Evolutionary conservation across 2,113 vertebrate genomes (phyloP).

Genomic region (Barbus barbus): DNA sequence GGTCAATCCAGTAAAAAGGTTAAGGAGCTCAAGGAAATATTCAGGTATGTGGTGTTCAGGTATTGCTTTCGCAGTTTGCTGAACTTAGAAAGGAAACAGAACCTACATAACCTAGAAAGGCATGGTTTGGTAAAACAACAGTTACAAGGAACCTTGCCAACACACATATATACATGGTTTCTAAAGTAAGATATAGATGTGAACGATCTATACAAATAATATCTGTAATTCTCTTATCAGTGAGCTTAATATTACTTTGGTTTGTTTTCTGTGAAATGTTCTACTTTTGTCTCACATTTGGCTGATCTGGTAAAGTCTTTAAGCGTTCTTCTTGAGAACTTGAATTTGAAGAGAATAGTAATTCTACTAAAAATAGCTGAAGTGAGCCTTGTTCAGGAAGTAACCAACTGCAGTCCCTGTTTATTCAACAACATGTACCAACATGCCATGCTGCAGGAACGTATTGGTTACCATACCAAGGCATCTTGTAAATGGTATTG

Average conservation of each 20-base stretch:
- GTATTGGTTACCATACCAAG: neutral
- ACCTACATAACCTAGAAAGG: neutral
- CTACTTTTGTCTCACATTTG: neutral
- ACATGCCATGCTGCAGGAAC: neutral
- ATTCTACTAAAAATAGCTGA: neutral
- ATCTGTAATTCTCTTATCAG: neutral
- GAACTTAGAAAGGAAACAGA: neutral
- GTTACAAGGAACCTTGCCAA: neutral
- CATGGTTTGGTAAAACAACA: neutral
- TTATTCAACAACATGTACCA: neutral
- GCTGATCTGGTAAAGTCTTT: neutral
- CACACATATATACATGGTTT: neutral
- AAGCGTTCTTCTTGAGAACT: neutral
- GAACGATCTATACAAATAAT: neutral
- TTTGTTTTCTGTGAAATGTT: neutral
- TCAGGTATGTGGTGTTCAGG: slow-evolving; percentile 79
- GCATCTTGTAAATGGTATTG: slow-evolving; percentile 10
- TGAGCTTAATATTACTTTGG: neutral
- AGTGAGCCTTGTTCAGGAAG: neutral
- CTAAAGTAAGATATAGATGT: neutral
- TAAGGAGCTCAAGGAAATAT: slow-evolving; percentile 94
- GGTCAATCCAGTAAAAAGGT: slow-evolving; percentile 87
- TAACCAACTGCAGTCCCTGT: neutral
- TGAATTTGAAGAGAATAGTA: neutral
- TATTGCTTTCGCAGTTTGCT: neutral